Evolutionary conservation across 2,113 vertebrate genomes (phyloP).

Genomic region (Tricholaema leucomelas): DNA sequence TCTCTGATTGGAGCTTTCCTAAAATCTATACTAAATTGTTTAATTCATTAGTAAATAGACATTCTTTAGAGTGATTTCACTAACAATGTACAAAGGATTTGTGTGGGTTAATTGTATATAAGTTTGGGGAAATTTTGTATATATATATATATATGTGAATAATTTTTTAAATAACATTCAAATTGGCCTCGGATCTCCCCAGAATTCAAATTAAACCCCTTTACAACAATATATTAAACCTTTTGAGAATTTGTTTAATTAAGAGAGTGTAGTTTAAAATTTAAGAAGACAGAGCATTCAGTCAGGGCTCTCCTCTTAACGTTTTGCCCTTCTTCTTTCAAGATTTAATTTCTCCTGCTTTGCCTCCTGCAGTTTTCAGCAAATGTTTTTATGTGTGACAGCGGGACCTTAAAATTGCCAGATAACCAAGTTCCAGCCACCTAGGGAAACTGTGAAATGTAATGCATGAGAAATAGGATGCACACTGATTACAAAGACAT

Average conservation of each 20-base stretch:
- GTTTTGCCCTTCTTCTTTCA: background rate
- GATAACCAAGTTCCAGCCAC: background rate
- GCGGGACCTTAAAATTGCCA: background rate
- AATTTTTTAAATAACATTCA: no score
- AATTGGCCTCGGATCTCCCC: no score
- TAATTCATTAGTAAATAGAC: no score
- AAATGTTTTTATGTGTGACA: background rate
- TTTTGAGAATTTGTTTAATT: background rate
- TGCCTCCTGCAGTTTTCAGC: background rate
- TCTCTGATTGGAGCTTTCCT: no score
- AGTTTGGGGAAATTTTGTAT: no score
- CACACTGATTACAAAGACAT: slow-evolving; percentile 32
- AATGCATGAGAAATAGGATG: slow-evolving; percentile 25
- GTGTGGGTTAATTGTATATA: no score
- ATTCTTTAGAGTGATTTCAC: no score
- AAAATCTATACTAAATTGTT: no score
- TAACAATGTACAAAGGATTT: no score
- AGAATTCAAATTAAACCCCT: no score
- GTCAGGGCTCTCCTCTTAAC: background rate
- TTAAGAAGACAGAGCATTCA: background rate
- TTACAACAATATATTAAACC: background rate
- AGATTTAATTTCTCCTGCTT: background rate
- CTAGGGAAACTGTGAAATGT: background rate
- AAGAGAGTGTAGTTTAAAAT: background rate
- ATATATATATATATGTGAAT: no score